A percentile compares a stretch with the other conserved stretches of the same genome.
Evolutionary conservation across 2,888 invertebrate species (phyloP).

Genomic region (Rugalucina vietnamica): DNA sequence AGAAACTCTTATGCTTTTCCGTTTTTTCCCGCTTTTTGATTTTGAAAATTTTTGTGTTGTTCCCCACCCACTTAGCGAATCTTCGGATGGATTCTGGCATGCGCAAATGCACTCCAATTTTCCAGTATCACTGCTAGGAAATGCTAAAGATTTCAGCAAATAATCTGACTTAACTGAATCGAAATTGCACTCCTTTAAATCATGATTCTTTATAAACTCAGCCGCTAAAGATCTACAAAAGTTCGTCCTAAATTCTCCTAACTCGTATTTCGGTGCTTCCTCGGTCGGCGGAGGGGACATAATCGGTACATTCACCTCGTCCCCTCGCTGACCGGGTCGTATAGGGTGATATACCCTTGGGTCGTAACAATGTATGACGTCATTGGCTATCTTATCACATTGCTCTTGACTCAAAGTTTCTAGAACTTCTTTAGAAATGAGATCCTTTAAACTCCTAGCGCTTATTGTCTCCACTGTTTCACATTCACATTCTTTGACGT

Average conservation of each 20-base stretch:
- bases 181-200: neutral
- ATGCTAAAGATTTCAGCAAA: neutral
- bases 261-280: neutral
- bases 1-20: conserved; percentile 14
- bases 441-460: neutral
- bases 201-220: neutral
- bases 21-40: conserved; percentile 26
- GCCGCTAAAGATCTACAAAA: neutral
- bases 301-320: conserved; percentile 41
- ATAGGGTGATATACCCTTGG: conserved; percentile 35
- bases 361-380: conserved; percentile 18
- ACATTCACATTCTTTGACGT: too few relatives aligned
- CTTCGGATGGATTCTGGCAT: neutral
- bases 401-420: neutral
- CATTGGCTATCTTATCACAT: conserved; percentile 1
- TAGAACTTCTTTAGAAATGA: neutral
- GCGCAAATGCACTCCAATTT: conserved; percentile 37
- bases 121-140: neutral
- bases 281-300: conserved; percentile 45
- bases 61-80: conserved; percentile 42
- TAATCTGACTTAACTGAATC: neutral
- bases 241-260: neutral
- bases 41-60: conserved; percentile 18
- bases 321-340: conserved; percentile 38
- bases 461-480: neutral